phyloP scores from a whole-genome alignment of 2,797 vertebrate species.

The Rousettus madagascariensis region DNA sequence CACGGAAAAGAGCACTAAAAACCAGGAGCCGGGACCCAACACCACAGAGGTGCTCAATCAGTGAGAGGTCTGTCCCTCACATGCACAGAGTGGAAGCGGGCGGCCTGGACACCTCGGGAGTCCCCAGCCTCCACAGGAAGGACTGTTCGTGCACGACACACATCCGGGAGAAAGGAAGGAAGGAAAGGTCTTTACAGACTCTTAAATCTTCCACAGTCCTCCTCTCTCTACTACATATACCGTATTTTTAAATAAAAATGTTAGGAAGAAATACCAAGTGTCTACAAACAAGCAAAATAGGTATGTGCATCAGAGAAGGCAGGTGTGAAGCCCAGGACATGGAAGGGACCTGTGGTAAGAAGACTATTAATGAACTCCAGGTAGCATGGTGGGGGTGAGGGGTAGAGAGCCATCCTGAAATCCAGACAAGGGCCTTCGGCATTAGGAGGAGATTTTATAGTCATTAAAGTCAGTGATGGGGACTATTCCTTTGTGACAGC shows the following conservation, averaged over 20 bases:
- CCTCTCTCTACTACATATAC: no score
- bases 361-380: conserved; percentile 54
- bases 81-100: fast-evolving
- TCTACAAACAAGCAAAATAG: neutral
- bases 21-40: neutral
- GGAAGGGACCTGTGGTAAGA: conserved; percentile 70
- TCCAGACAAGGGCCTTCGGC: conserved; percentile 77
- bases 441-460: conserved; percentile 78
- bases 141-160: fast-evolving
- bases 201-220: neutral
- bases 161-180: neutral
- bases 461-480: conserved; percentile 75
- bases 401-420: conserved; percentile 54
- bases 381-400: conserved; percentile 28
- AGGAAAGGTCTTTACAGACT: neutral
- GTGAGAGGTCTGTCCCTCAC: neutral
- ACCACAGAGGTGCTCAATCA: fast-evolving
- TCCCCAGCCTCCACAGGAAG: neutral
- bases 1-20: neutral
- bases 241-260: neutral
- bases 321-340: neutral
- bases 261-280: neutral
- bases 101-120: no score
- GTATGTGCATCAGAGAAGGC: neutral
- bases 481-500: conserved; percentile 78